Percentiles rank a stretch among this genome's conserved stretches.
phyloP scores from a whole-genome alignment of 2,797 vertebrate species.

The Gambelia wislizenii region DNA sequence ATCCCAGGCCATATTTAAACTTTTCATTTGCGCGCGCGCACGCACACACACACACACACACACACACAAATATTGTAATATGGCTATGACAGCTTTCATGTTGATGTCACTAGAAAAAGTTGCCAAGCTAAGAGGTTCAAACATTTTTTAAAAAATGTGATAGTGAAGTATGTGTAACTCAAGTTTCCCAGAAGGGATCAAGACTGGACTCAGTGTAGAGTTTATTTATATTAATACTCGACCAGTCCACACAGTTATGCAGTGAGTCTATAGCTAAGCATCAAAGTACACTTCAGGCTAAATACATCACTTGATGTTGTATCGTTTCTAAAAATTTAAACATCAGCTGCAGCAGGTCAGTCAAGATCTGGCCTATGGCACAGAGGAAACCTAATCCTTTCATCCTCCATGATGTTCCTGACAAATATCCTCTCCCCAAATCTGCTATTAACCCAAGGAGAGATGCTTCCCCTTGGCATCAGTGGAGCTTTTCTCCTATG shows the following conservation, averaged over 20 bases:
- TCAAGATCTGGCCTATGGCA: neutral
- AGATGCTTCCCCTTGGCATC: neutral
- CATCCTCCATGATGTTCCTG: neutral
- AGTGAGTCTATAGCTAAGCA: no score
- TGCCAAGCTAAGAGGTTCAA: neutral
- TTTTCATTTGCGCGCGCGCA: neutral
- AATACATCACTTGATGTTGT: neutral
- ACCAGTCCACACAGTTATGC: neutral
- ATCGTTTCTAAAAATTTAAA: neutral
- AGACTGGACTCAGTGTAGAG: neutral
- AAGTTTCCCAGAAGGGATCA: neutral
- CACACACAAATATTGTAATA: neutral
- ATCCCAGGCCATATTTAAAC: neutral
- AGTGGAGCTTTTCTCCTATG: neutral
- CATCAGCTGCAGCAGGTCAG: neutral
- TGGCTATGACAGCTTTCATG: neutral
- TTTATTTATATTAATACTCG: neutral
- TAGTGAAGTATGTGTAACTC: neutral
- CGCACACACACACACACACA: fast-evolving
- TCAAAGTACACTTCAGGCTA: neutral
- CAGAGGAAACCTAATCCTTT: neutral
- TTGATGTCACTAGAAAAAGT: neutral
- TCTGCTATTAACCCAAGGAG: neutral
- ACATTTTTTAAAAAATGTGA: neutral
- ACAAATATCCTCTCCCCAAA: neutral